Conservation (phyloP, 2,797 vertebrate species). For the Botia almorhae region DNA sequence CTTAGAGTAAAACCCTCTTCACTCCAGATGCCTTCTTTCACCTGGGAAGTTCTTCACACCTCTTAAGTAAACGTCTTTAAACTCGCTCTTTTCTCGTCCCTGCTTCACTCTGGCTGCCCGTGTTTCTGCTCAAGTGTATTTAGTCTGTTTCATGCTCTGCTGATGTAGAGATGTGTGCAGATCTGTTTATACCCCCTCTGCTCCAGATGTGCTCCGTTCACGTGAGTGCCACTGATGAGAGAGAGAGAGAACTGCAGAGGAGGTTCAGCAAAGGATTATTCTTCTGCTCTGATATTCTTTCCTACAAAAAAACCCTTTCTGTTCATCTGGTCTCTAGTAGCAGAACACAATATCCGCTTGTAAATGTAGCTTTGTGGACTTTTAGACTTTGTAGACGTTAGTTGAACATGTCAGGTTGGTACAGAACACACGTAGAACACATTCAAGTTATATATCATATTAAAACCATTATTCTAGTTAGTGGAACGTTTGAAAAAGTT, state of each 20-base stretch:
- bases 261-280: no score
- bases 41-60: not conserved
- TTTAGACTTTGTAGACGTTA: no score
- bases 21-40: not conserved
- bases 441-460: no score
- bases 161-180: conserved; percentile 32
- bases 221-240: conserved; percentile 43
- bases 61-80: not conserved
- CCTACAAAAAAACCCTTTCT: no score
- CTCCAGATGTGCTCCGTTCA: conserved; percentile 53
- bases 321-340: no score
- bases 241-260: conserved; percentile 8
- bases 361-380: no score
- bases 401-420: no score
- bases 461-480: no score
- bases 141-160: conserved; percentile 42
- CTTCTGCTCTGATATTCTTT: no score
- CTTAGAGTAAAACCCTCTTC: not conserved
- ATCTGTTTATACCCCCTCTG: conserved; percentile 55
- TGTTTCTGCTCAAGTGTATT: conserved; percentile 52
- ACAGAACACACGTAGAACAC: no score
- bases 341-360: no score
- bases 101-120: conserved; percentile 1
- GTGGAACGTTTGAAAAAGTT: no score
- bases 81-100: conserved; percentile 11